Evolutionary conservation across 2,113 vertebrate species (phyloP).

Genomic region (Ploceus nigricollis): DNA sequence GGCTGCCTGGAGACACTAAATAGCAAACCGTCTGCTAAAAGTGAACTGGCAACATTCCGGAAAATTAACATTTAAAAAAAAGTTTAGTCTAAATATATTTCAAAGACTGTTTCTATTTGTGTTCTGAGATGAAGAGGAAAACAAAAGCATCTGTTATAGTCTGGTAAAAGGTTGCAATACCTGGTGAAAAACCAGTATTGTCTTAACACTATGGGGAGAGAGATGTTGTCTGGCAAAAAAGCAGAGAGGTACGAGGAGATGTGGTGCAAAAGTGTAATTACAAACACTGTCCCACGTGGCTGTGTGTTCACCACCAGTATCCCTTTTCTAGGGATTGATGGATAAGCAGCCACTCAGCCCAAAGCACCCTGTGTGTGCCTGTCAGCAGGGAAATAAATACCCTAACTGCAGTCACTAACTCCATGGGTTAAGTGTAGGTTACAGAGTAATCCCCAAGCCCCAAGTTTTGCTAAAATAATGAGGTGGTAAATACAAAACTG

Average conservation of each 20-base stretch:
- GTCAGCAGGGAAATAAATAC: not conserved
- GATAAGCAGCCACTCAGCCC: not conserved
- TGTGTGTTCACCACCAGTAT: not conserved
- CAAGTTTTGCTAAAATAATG: not conserved
- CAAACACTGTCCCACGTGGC: not conserved
- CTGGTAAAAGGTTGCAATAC: not conserved
- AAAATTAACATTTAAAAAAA: conserved; percentile 8
- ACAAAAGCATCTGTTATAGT: not conserved
- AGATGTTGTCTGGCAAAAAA: not conserved
- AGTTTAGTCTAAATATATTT: conserved; percentile 31
- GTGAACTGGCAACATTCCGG: conserved; percentile 53
- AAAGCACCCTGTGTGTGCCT: not conserved
- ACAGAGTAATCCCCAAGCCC: not conserved
- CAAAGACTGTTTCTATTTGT: conserved; percentile 30
- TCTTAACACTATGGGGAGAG: not conserved
- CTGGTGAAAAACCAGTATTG: not conserved
- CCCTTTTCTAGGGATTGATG: not conserved
- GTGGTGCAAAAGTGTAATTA: too few species aligned
- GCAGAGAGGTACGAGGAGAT: not conserved
- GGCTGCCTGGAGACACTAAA: conserved; percentile 57
- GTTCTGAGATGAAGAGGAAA: not conserved
- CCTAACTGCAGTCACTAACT: not conserved
- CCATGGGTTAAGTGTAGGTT: rapidly evolving
- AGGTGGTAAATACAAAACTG: not conserved
- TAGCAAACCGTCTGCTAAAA: conserved; percentile 59